A percentile compares a stretch with the other conserved stretches of the same genome.
Conservation (phyloP, 2,113 vertebrate genomes). For the Chiloscyllium plagiosum region DNA sequence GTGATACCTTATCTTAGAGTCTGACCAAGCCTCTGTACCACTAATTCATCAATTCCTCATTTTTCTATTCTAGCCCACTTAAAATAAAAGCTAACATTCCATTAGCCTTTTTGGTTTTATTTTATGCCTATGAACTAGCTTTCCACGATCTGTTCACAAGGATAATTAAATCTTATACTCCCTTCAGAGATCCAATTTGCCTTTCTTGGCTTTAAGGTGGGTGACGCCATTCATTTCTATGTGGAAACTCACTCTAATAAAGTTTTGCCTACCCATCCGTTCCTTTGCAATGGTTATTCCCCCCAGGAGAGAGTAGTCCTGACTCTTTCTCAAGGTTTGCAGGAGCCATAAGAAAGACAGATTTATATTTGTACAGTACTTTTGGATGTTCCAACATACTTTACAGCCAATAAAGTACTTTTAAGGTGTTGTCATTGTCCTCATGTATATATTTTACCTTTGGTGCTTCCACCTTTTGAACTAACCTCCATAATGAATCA, state of each 20-base stretch:
- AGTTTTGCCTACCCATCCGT: background rate
- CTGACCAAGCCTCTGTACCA: background rate
- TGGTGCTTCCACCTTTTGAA: too few species aligned
- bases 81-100: background rate
- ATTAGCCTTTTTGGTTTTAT: background rate
- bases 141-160: background rate
- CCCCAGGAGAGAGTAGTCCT: background rate
- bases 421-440: background rate
- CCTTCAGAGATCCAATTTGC: background rate
- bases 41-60: background rate
- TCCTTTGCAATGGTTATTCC: background rate
- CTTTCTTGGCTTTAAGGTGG: background rate
- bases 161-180: background rate
- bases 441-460: background rate
- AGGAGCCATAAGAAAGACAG: background rate
- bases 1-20: background rate
- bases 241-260: background rate
- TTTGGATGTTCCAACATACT: background rate
- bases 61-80: background rate
- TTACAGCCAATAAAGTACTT: background rate
- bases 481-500: background rate
- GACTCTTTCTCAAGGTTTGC: background rate
- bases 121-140: background rate
- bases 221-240: background rate
- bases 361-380: background rate